Evolutionary conservation across 2,113 vertebrate species (phyloP).

Genomic region (Egretta garzetta): DNA sequence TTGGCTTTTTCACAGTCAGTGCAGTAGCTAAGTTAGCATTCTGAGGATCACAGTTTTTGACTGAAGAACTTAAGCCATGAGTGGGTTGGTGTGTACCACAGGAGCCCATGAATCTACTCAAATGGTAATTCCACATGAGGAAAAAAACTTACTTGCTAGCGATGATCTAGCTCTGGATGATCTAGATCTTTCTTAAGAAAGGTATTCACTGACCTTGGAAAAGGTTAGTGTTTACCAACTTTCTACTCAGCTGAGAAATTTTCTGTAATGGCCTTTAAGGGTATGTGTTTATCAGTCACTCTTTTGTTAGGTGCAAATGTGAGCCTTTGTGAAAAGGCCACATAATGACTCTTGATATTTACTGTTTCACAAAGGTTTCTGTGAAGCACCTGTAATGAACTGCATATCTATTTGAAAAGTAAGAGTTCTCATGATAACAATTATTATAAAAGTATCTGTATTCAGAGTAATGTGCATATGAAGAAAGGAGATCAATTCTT

Average conservation of each 20-base stretch:
- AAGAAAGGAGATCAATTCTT: not conserved
- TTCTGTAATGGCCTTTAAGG: not conserved
- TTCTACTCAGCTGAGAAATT: not conserved
- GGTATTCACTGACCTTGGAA: not conserved
- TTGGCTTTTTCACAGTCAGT: not conserved
- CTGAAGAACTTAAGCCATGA: not conserved
- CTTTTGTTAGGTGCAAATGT: not conserved
- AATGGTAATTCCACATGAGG: not conserved
- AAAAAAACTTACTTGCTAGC: not conserved
- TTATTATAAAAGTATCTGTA: not conserved
- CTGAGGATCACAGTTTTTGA: not conserved
- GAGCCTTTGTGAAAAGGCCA: not conserved
- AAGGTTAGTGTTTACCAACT: not conserved
- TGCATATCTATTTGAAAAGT: not conserved
- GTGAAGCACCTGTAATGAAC: not conserved
- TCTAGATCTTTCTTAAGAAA: not conserved
- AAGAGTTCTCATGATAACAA: not conserved
- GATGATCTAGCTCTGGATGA: not conserved
- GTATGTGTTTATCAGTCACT: not conserved
- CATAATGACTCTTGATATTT: not conserved
- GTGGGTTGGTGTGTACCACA: not conserved
- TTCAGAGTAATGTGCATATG: not conserved
- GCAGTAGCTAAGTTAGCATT: not conserved
- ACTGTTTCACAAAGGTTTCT: not conserved
- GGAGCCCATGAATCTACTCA: rapidly evolving